phyloP scores from a whole-genome alignment of 2,113 vertebrate genomes.

The Sphyrna mokarran region DNA sequence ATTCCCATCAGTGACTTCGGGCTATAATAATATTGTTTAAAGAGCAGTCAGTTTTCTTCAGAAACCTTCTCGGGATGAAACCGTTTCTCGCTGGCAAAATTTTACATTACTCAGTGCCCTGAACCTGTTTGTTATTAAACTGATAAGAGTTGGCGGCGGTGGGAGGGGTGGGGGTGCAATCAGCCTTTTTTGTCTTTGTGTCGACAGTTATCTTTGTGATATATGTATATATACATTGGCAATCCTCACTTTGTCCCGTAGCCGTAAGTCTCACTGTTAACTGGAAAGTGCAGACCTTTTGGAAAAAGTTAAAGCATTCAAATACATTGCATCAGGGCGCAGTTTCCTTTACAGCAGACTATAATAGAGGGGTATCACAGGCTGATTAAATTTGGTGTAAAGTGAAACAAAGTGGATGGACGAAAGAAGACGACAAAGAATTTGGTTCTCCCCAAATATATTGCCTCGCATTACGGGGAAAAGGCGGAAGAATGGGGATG shows the following conservation, averaged over 20 bases:
- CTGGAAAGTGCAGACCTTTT: not conserved
- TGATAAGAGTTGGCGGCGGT: not conserved
- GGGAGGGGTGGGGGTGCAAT: too few relatives aligned
- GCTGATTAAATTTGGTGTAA: not conserved
- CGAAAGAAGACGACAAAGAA: not conserved
- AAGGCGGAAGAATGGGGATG: too few relatives aligned
- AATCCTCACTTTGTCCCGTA: not conserved
- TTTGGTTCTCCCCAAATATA: not conserved
- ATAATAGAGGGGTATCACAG: not conserved
- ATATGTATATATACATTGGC: too few relatives aligned
- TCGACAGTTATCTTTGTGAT: not conserved
- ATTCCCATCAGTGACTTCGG: not conserved
- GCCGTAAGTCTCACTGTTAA: not conserved
- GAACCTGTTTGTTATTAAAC: not conserved
- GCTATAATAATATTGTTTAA: not conserved
- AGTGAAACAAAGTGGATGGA: not conserved
- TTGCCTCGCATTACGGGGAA: too few relatives aligned
- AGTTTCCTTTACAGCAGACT: not conserved
- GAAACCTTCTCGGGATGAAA: not conserved
- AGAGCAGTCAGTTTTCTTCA: not conserved
- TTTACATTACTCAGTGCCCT: not conserved
- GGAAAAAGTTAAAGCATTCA: not conserved
- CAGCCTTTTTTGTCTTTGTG: not conserved
- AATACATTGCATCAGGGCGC: not conserved
- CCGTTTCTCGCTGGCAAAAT: not conserved